Conservation (phyloP, 2,113 vertebrate species). For the Hylia prasina region DNA sequence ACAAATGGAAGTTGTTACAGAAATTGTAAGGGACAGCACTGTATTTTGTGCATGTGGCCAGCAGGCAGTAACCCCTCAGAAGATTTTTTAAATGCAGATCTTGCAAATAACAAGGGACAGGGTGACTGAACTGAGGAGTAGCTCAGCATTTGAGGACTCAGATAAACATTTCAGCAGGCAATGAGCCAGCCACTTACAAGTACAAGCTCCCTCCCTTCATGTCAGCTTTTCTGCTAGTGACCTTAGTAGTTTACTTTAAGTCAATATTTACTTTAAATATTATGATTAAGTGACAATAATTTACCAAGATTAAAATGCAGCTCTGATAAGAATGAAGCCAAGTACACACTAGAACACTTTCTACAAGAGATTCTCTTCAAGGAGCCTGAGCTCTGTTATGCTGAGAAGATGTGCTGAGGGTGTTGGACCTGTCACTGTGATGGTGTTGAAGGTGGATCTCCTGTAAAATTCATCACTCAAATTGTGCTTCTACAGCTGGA, state of each 20-base stretch:
- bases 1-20: background rate
- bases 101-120: background rate
- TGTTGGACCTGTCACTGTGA: background rate
- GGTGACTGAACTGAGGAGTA: background rate
- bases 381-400: background rate
- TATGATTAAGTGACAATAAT: conserved; percentile 13
- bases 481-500: background rate
- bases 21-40: background rate
- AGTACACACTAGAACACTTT: background rate
- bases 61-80: background rate
- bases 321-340: background rate
- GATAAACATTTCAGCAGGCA: background rate
- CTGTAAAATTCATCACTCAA: background rate
- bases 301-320: background rate
- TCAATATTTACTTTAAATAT: conserved; percentile 33
- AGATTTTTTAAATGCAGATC: background rate
- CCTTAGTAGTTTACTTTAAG: background rate
- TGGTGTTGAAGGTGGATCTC: background rate
- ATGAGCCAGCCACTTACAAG: background rate
- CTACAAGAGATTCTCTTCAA: background rate
- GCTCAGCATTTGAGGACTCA: background rate
- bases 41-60: background rate
- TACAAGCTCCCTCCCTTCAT: background rate
- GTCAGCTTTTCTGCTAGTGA: background rate
- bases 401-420: background rate